Evolutionary conservation across 2,888 invertebrate species (phyloP).

Genomic region (Sphecodes monilicornis): DNA sequence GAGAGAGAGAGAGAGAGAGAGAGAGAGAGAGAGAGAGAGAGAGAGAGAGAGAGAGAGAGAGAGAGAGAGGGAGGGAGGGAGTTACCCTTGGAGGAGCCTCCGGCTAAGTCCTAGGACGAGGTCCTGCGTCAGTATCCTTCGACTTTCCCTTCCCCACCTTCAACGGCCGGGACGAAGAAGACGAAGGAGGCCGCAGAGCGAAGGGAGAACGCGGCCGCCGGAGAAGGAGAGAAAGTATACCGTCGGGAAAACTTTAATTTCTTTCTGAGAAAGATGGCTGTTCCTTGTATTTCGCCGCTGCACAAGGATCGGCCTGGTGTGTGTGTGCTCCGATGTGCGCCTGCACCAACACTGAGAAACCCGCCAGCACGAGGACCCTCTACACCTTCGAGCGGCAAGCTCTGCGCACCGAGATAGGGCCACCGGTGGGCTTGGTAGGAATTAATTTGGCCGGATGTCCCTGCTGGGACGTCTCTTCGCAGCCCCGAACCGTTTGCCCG

Average conservation of each 20-base stretch:
- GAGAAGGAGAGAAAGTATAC: constrained; percentile 69
- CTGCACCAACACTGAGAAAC: constrained; percentile 15
- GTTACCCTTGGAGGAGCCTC: constrained; percentile 65
- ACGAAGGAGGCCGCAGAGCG: constrained; percentile 35
- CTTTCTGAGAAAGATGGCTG: constrained; percentile 80
- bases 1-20: neutral
- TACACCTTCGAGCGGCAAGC: constrained; percentile 10
- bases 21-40: neutral
- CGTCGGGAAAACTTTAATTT: constrained; percentile 81
- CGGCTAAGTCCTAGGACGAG: constrained; percentile 40
- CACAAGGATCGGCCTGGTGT: constrained; percentile 57
- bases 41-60: neutral
- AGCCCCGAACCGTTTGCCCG: constrained; percentile 54
- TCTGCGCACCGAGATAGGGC: constrained; percentile 34
- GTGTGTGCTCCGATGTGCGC: constrained; percentile 12
- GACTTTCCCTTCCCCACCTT: constrained; percentile 65
- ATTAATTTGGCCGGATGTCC: constrained; percentile 71
- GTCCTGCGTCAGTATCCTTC: constrained; percentile 63
- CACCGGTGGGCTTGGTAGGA: constrained; percentile 57
- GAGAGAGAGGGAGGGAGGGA: neutral
- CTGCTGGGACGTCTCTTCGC: constrained; percentile 59
- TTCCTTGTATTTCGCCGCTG: constrained; percentile 70
- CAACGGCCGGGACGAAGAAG: constrained; percentile 47
- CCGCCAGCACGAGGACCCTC: constrained; percentile 7
- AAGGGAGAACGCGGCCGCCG: constrained; percentile 26